These are phyloP conservation scores for Choloepus hoffmanni DNA, from an alignment of 2,113 vertebrate genomes.

Conservation along the genomic window DNA sequence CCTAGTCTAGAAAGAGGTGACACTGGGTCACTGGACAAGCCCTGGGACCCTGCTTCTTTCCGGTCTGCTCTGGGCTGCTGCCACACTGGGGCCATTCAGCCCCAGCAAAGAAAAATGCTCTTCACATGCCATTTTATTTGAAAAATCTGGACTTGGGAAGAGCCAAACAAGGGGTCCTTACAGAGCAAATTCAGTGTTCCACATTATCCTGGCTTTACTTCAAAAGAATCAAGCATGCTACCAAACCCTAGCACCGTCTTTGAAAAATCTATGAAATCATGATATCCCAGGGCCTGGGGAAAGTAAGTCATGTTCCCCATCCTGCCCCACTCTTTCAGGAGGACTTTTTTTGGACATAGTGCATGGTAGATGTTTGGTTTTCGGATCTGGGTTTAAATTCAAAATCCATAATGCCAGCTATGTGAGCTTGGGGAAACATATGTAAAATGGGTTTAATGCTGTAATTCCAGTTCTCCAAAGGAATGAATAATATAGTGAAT, in stretches of 20 bases:
- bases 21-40: not conserved
- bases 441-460: conserved; percentile 19
- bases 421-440: not conserved
- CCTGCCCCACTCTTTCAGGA: not conserved
- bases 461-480: not conserved
- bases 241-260: conserved; percentile 17
- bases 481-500: not conserved
- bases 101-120: conserved; percentile 27
- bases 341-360: not conserved
- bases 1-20: not conserved
- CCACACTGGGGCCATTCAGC: conserved; percentile 15
- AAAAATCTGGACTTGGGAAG: conserved; percentile 60
- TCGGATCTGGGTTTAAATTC: conserved; percentile 38
- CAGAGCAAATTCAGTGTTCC: conserved; percentile 60
- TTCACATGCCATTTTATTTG: conserved; percentile 52
- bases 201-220: conserved; percentile 57
- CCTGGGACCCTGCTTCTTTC: conserved; percentile 53
- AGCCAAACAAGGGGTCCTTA: conserved; percentile 42
- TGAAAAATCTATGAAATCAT: conserved; percentile 41
- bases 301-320: not conserved
- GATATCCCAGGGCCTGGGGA: not conserved
- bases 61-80: not conserved
- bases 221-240: conserved; percentile 61
- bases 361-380: not conserved
- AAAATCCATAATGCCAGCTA: conserved; percentile 5